A percentile compares a stretch with the other conserved stretches of the same genome.
Conservation (phyloP, 1,140 invertebrate genomes). For the Aethina tumida region DNA sequence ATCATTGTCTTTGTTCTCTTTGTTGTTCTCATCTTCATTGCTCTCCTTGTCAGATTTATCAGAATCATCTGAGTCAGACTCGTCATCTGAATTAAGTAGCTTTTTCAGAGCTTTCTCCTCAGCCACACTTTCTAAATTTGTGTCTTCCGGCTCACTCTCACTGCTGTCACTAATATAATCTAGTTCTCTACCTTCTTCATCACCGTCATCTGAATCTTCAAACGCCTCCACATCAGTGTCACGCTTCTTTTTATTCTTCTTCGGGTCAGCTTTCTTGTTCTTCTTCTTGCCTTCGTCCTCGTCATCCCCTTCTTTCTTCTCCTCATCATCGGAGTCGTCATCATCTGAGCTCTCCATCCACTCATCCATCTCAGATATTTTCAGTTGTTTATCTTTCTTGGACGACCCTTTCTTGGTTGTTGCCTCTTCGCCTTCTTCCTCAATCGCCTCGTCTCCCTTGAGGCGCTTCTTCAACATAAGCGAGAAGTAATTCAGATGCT, state of each 20-base stretch:
- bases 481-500: constrained; percentile 90
- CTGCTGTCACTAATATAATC: constrained; percentile 82
- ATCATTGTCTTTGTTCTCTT: constrained; percentile 47
- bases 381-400: constrained; percentile 46
- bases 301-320: constrained; percentile 52
- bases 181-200: constrained; percentile 85
- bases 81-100: constrained; percentile 81
- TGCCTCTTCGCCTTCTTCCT: constrained; percentile 63
- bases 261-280: constrained; percentile 12
- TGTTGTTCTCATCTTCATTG: constrained; percentile 42
- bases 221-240: constrained; percentile 2
- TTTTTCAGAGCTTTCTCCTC: constrained; percentile 79
- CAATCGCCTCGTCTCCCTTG: constrained; percentile 65
- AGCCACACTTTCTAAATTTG: constrained; percentile 50
- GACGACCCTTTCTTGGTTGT: constrained; percentile 36
- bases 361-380: constrained; percentile 91
- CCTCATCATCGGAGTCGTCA: constrained; percentile 52
- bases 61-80: constrained; percentile 75
- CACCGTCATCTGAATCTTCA: constrained; percentile 83
- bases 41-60: constrained; percentile 52
- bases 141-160: constrained; percentile 64
- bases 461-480: constrained; percentile 54
- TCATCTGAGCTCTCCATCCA: constrained; percentile 77
- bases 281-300: constrained; percentile 60
- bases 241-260: constrained; percentile 14